Evolutionary conservation across 2,113 vertebrate species (phyloP).

Genomic region (Coptodon rendalli): DNA sequence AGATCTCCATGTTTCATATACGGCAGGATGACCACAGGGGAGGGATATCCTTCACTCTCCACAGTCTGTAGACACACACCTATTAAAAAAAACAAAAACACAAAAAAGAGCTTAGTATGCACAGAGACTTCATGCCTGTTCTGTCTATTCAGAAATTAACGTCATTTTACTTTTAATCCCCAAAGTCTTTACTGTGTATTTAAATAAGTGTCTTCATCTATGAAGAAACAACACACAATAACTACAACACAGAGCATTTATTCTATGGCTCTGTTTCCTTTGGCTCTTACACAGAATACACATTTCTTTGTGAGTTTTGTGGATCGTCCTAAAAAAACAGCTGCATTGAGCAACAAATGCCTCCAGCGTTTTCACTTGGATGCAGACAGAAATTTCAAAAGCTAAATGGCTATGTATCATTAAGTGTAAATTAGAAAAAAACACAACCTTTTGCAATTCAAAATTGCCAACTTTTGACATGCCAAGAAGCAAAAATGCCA

Average conservation of each 20-base stretch:
- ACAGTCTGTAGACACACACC: slow-evolving; percentile 90
- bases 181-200: background rate
- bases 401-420: background rate
- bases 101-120: background rate
- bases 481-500: background rate
- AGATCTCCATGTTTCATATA: slow-evolving; percentile 93
- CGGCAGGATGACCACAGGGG: slow-evolving; percentile 87
- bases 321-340: background rate
- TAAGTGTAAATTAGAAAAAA: background rate
- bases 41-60: slow-evolving; percentile 87
- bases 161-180: background rate
- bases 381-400: background rate
- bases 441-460: background rate
- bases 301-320: background rate
- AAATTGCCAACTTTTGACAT: background rate
- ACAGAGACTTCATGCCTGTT: background rate
- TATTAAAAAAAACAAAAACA: slow-evolving; percentile 31
- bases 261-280: background rate
- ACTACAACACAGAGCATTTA: background rate
- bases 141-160: background rate
- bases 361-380: background rate
- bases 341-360: background rate
- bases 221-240: background rate
- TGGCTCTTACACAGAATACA: background rate
- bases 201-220: background rate